These are phyloP conservation scores for Arvicanthis niloticus DNA, from an alignment of 2,113 vertebrate genomes.

Conservation along the genomic window DNA sequence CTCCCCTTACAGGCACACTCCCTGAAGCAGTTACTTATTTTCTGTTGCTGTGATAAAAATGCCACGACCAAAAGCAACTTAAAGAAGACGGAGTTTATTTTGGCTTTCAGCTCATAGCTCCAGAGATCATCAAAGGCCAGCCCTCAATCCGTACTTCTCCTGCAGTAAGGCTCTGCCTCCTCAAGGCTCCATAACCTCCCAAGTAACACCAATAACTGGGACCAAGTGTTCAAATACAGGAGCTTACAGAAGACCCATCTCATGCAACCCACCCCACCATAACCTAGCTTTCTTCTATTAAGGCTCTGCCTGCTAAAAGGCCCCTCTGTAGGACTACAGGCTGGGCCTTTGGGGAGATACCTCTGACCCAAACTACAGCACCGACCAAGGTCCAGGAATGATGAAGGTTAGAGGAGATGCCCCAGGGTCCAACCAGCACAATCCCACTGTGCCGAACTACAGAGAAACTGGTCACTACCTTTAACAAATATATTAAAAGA, in stretches of 20 bases:
- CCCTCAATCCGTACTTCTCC: not conserved
- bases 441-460: not conserved
- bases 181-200: not conserved
- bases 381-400: not conserved
- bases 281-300: not conserved
- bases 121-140: not conserved
- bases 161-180: not conserved
- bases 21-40: not conserved
- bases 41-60: not conserved
- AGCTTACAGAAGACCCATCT: not conserved
- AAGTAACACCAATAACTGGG: not conserved
- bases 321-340: not conserved
- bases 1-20: not conserved
- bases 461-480: not conserved
- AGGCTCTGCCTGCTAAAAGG: not conserved
- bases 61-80: not conserved
- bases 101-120: not conserved
- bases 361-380: not conserved
- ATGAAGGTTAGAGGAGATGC: not conserved
- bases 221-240: not conserved
- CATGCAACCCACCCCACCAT: not conserved
- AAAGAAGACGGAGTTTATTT: not conserved
- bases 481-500: not conserved
- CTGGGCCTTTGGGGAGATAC: not conserved
- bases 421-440: not conserved